A percentile compares a stretch with the other conserved stretches of the same genome.
phyloP scores from a whole-genome alignment of 2,113 vertebrate species.

The Zonotrichia leucophrys region DNA sequence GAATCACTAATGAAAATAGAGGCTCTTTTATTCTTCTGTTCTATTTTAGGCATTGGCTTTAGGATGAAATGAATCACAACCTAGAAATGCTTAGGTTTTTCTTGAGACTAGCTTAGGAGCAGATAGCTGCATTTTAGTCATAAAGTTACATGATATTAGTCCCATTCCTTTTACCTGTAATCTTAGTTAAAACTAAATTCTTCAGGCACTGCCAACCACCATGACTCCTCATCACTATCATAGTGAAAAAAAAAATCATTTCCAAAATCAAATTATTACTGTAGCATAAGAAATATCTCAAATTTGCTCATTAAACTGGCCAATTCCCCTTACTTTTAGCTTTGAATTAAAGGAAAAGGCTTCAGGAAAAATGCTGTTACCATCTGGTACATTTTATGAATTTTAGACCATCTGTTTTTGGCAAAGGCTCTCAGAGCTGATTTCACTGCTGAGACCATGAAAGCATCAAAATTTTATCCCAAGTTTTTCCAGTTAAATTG shows the following conservation, averaged over 20 bases:
- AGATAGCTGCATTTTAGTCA: not conserved
- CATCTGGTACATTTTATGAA: not conserved
- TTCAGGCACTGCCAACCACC: not conserved
- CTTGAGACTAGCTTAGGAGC: not conserved
- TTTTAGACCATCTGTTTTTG: constrained; percentile 12
- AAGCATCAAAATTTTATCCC: not conserved
- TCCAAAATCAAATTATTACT: not conserved
- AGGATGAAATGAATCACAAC: not conserved
- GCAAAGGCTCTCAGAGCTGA: not conserved
- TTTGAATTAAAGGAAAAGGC: not conserved
- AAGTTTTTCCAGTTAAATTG: not conserved
- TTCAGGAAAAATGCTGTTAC: not conserved
- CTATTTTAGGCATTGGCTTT: not conserved
- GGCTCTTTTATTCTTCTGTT: not conserved
- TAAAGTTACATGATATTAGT: not conserved
- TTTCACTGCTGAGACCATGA: not conserved
- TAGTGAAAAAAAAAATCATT: not conserved
- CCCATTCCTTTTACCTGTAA: not conserved
- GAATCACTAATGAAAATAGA: not conserved
- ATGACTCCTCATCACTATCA: not conserved
- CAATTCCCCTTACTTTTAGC: not conserved
- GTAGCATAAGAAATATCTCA: not conserved
- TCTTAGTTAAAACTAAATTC: not conserved
- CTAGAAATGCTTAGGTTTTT: not conserved
- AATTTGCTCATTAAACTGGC: not conserved